Conservation (phyloP, 2,113 vertebrate species). For the Eretmochelys imbricata region DNA sequence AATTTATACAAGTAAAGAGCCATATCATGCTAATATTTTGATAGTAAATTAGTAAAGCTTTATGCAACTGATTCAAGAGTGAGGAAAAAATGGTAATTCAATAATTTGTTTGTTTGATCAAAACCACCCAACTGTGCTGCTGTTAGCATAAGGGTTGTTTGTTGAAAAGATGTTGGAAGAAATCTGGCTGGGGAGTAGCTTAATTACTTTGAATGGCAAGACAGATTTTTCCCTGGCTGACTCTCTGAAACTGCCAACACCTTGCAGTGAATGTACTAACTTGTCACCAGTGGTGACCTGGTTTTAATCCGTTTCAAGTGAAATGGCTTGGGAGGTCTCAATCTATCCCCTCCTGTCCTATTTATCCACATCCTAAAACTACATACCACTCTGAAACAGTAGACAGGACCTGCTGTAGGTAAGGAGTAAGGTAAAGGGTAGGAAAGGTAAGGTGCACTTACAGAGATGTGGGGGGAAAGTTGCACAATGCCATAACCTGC, state of each 20-base stretch:
- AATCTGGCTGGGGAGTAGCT: background rate
- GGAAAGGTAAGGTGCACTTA: background rate
- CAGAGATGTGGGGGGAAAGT: background rate
- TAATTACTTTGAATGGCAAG: slow-evolving; percentile 7
- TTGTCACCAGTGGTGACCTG: background rate
- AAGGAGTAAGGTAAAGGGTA: background rate
- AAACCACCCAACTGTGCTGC: background rate
- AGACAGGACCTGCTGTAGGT: background rate
- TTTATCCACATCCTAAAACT: background rate
- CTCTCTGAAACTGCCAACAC: background rate
- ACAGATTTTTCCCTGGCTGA: background rate
- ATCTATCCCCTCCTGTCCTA: background rate
- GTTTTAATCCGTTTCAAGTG: background rate
- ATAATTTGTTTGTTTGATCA: slow-evolving; percentile 1
- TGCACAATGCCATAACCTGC: background rate
- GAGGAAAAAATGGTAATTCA: slow-evolving; percentile 32
- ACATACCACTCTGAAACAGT: background rate
- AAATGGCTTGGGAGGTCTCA: background rate
- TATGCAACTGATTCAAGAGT: slow-evolving; percentile 36
- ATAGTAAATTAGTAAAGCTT: slow-evolving; percentile 37
- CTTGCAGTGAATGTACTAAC: background rate
- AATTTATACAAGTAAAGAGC: background rate
- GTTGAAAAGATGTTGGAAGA: background rate
- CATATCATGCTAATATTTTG: slow-evolving; percentile 59
- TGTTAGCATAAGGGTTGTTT: background rate